A percentile compares a stretch with the other conserved stretches of the same genome.
These are phyloP conservation scores for Sardina pilchardus DNA, from an alignment of 2,113 vertebrate species.

Conservation along the genomic window DNA sequence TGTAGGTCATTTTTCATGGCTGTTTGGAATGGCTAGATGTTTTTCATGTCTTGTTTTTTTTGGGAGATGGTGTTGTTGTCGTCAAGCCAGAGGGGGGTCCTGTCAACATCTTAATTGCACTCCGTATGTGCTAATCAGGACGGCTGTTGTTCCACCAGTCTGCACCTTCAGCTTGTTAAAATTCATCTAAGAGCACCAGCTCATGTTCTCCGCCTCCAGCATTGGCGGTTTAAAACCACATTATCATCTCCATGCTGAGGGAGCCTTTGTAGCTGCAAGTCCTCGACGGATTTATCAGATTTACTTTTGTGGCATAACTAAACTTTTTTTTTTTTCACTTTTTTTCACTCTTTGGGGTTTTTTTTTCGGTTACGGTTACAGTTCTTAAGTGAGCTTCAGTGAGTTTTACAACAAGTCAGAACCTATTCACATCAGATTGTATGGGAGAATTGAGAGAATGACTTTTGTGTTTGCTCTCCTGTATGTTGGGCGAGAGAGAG, in stretches of 20 bases:
- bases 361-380: background rate
- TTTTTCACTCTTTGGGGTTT: background rate
- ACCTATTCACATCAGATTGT: background rate
- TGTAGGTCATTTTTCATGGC: background rate
- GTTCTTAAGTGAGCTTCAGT: background rate
- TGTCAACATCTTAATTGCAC: background rate
- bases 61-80: background rate
- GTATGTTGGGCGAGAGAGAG: background rate
- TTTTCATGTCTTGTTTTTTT: background rate
- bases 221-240: background rate
- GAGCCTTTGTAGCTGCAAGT: background rate
- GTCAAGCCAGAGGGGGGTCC: background rate
- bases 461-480: background rate
- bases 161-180: background rate
- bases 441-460: background rate
- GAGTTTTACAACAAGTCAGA: background rate
- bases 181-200: background rate
- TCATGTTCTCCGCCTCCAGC: background rate
- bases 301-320: background rate
- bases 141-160: background rate
- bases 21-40: background rate
- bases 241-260: background rate
- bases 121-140: constrained; percentile 7
- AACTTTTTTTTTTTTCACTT: background rate
- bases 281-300: background rate